Percentiles rank a stretch among this genome's conserved stretches.
Conservation (phyloP, 2,888 invertebrate genomes). For the Lutraria lutraria region DNA sequence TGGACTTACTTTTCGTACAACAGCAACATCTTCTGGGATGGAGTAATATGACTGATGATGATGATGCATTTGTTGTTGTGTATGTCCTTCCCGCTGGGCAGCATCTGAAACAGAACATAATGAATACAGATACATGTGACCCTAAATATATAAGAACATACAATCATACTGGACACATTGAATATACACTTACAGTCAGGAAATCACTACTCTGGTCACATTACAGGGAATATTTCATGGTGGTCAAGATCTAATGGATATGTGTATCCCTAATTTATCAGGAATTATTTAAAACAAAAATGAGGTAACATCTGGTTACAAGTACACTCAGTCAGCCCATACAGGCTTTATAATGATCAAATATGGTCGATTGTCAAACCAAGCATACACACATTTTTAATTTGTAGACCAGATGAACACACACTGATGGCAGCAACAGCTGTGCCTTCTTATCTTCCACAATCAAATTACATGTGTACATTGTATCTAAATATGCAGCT, state of each 20-base stretch:
- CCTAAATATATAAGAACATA: neutral
- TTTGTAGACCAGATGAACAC: neutral
- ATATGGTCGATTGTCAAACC: neutral
- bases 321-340: neutral
- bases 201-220: too few species aligned
- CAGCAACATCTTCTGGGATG: conserved; percentile 61
- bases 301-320: neutral
- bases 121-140: neutral
- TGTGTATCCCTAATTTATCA: too few species aligned
- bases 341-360: neutral
- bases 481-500: conserved; percentile 12
- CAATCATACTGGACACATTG: neutral
- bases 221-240: too few species aligned
- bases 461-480: neutral
- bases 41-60: conserved; percentile 58
- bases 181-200: too few species aligned
- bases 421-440: neutral
- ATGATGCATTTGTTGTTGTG: conserved; percentile 63
- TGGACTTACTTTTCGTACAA: conserved; percentile 53
- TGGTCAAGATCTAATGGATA: too few species aligned
- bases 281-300: neutral
- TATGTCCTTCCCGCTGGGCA: conserved; percentile 56
- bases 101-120: conserved; percentile 58
- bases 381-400: neutral
- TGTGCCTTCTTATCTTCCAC: neutral